Percentiles rank a stretch among this genome's conserved stretches.
phyloP scores from a whole-genome alignment of 92 coral and sea anemone species.

The Siderastrea radians region DNA sequence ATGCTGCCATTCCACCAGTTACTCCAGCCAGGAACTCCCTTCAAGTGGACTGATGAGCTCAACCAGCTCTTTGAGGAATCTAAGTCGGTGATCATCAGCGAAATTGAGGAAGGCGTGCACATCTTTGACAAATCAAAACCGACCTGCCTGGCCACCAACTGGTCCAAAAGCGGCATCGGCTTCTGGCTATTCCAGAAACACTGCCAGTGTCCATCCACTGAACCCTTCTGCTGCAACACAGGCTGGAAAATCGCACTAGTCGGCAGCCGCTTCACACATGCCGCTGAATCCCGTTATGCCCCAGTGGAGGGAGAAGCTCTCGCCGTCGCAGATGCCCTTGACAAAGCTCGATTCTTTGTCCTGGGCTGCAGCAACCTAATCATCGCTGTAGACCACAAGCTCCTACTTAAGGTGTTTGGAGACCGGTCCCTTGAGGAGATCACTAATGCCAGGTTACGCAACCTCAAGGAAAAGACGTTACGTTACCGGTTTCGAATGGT shows the following conservation, averaged over 20 bases:
- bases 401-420: no score
- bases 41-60: conserved; percentile 50
- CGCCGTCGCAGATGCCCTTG: conserved; percentile 67
- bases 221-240: conserved; percentile 70
- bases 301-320: conserved; percentile 74
- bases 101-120: conserved; percentile 42
- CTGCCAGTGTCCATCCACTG: conserved; percentile 48
- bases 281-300: conserved; percentile 68
- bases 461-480: no score
- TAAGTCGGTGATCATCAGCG: conserved; percentile 59
- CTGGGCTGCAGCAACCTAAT: no score
- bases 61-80: conserved; percentile 65
- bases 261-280: conserved; percentile 76
- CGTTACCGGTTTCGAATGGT: no score
- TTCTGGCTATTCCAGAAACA: conserved; percentile 71
- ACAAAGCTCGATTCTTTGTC: no score
- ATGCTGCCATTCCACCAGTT: conserved; percentile 10
- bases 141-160: conserved; percentile 71
- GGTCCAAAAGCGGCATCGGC: conserved; percentile 64
- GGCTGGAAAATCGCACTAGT: conserved; percentile 80
- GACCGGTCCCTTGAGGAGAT: no score
- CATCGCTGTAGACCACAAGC: no score
- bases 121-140: conserved; percentile 74
- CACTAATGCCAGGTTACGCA: no score
- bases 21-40: conserved; percentile 41